phyloP scores from a whole-genome alignment of 2,888 invertebrate genomes.

The Hypena proboscidalis region DNA sequence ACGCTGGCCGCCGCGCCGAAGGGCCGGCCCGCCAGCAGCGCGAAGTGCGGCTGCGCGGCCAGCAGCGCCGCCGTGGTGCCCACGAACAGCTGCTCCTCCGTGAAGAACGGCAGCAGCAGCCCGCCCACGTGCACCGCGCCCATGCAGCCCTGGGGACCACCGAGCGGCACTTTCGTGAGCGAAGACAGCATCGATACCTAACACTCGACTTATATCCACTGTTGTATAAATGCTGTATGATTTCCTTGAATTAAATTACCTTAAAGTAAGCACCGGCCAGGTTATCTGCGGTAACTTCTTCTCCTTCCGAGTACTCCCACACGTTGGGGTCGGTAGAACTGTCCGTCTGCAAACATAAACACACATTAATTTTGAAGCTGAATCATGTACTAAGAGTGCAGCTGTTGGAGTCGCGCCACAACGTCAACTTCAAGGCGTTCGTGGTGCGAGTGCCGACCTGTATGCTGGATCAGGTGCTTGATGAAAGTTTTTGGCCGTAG shows the following conservation, averaged over 20 bases:
- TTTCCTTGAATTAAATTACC: conserved; percentile 46
- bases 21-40: conserved; percentile 63
- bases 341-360: conserved; percentile 52
- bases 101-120: conserved; percentile 93
- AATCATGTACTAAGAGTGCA: no score
- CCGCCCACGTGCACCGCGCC: conserved; percentile 94
- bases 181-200: no score
- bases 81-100: conserved; percentile 89
- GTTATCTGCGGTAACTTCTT: conserved; percentile 67
- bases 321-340: conserved; percentile 62
- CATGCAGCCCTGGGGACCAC: conserved; percentile 96
- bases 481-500: no score
- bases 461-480: no score
- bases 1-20: conserved; percentile 76
- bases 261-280: conserved; percentile 77
- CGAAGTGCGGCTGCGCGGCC: conserved; percentile 76
- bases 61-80: conserved; percentile 76
- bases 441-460: no score
- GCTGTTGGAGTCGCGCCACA: no score
- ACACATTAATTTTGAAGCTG: not conserved
- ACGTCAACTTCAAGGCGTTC: no score
- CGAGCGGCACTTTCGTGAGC: no score
- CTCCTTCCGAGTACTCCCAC: conserved; percentile 70
- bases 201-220: no score
- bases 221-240: no score